Evolutionary conservation across 2,113 vertebrate species (phyloP).

Genomic region (Pteronura brasiliensis): DNA sequence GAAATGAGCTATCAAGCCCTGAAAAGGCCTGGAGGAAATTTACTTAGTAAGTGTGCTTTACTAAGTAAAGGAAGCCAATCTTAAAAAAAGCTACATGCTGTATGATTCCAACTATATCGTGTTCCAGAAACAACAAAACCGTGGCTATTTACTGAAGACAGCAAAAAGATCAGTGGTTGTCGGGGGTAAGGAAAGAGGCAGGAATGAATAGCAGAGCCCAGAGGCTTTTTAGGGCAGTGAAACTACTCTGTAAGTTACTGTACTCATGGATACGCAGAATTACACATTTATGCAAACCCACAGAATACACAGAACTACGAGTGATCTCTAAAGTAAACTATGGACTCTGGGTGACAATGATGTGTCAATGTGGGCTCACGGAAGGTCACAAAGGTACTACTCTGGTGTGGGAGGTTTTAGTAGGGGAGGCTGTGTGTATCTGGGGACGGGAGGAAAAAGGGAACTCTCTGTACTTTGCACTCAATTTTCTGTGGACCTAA

Average conservation of each 20-base stretch:
- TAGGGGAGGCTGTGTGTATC: not conserved
- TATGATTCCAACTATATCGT: not conserved
- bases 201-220: not conserved
- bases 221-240: not conserved
- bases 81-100: not conserved
- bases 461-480: not conserved
- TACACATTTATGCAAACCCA: not conserved
- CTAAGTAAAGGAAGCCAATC: not conserved
- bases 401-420: not conserved
- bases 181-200: not conserved
- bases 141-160: not conserved
- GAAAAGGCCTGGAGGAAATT: not conserved
- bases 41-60: too few species aligned
- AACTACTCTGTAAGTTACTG: not conserved
- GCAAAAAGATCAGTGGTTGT: not conserved
- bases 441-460: not conserved
- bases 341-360: not conserved
- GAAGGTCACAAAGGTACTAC: not conserved
- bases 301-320: too few species aligned
- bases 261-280: not conserved
- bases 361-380: not conserved
- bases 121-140: not conserved
- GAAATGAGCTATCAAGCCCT: not conserved
- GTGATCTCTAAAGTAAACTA: not conserved
- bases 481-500: not conserved